Conservation (phyloP, 2,888 invertebrate species). For the Drosophila basisetae region DNA sequence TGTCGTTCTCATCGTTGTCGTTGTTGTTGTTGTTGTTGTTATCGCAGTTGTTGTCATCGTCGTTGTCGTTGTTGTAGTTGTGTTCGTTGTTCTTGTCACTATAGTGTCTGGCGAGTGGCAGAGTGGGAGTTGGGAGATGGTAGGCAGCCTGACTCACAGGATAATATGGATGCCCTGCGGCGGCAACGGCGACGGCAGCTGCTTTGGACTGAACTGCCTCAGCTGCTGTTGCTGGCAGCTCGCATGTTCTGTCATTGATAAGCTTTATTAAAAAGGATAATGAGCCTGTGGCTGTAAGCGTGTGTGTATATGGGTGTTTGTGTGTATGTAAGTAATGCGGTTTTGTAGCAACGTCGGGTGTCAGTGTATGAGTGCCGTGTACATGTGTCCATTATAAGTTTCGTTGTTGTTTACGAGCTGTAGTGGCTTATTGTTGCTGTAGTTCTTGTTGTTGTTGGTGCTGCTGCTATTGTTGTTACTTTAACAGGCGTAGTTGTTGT, state of each 20-base stretch:
- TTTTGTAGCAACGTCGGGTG: background rate
- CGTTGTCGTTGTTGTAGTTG: conserved; percentile 24
- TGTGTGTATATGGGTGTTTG: conserved; percentile 12
- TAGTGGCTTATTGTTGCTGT: conserved; percentile 36
- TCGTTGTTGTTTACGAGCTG: conserved; percentile 77
- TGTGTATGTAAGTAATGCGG: conserved; percentile 42
- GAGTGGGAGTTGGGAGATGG: background rate
- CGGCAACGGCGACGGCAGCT: conserved; percentile 33
- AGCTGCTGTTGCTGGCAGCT: conserved; percentile 73
- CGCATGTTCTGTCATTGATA: conserved; percentile 80
- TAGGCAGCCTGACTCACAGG: conserved; percentile 32
- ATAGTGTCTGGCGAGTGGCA: conserved; percentile 32
- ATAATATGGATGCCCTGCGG: conserved; percentile 55
- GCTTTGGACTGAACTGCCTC: conserved; percentile 32
- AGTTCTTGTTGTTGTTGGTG: conserved; percentile 11
- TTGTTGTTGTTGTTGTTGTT: conserved; percentile 28
- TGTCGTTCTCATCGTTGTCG: conserved; percentile 62
- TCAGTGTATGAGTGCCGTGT: conserved; percentile 31
- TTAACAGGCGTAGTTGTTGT: conserved; percentile 58
- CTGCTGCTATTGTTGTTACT: conserved; percentile 3
- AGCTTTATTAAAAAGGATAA: conserved; percentile 82
- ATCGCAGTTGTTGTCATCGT: conserved; percentile 34
- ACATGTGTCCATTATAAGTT: conserved; percentile 82
- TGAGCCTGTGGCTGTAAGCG: conserved; percentile 67
- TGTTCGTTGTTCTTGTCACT: conserved; percentile 56